These are phyloP conservation scores for Limulus polyphemus DNA, from an alignment of 2,888 invertebrate species.

Conservation along the genomic window DNA sequence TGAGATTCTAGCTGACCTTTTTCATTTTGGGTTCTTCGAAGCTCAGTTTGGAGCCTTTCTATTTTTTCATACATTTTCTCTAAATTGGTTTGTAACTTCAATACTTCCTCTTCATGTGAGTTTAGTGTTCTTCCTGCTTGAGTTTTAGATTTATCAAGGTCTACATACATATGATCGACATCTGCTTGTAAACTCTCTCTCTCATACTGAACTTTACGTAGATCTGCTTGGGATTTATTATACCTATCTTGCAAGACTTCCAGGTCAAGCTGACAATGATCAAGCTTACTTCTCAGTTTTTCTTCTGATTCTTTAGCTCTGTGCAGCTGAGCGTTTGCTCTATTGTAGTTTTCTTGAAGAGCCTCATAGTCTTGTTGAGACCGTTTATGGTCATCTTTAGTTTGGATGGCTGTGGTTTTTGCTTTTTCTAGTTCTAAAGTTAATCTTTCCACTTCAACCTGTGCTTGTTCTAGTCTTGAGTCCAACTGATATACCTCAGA, in stretches of 20 bases:
- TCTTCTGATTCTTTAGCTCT: conserved; percentile 81
- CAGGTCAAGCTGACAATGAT: conserved; percentile 60
- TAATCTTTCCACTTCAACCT: conserved; percentile 72
- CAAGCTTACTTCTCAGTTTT: conserved; percentile 71
- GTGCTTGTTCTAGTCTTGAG: conserved; percentile 71
- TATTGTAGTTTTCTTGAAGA: conserved; percentile 75
- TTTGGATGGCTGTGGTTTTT: conserved; percentile 60
- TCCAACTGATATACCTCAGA: conserved; percentile 78
- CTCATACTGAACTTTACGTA: conserved; percentile 48
- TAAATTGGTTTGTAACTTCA: conserved; percentile 72
- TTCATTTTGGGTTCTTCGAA: conserved; percentile 51
- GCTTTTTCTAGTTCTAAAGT: conserved; percentile 77
- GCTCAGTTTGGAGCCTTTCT: conserved; percentile 54
- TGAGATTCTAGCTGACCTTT: conserved; percentile 55
- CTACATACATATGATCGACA: conserved; percentile 40
- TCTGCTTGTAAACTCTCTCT: conserved; percentile 33
- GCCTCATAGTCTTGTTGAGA: conserved; percentile 72
- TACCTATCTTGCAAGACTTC: conserved; percentile 78
- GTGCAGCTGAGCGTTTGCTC: conserved; percentile 69
- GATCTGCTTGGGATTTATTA: conserved; percentile 73
- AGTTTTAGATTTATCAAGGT: conserved; percentile 70
- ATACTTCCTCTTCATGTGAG: conserved; percentile 75
- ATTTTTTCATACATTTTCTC: conserved; percentile 85
- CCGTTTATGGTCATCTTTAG: conserved; percentile 71
- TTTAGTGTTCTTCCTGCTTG: conserved; percentile 73